Conservation (phyloP, 2,888 invertebrate species). For the Axea sp. region DNA sequence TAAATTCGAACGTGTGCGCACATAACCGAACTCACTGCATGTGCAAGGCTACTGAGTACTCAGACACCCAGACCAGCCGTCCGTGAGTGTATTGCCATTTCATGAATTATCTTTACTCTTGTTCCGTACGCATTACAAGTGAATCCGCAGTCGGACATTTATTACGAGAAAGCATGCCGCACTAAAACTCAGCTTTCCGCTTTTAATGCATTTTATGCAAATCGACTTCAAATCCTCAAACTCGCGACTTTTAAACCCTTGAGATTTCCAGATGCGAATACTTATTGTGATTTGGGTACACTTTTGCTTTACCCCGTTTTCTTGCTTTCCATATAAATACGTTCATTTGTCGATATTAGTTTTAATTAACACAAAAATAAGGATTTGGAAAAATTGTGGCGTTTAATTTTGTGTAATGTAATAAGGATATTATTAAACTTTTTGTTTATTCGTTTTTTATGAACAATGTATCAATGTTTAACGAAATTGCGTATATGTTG, state of each 20-base stretch:
- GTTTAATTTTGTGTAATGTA: too few species aligned
- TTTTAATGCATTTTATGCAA: conserved; percentile 50
- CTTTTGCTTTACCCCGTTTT: not conserved
- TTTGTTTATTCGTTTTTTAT: too few species aligned
- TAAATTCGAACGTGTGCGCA: conserved; percentile 28
- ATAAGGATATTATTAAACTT: too few species aligned
- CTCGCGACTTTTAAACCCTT: conserved; percentile 12
- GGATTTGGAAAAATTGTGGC: too few species aligned
- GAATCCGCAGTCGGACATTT: conserved; percentile 32
- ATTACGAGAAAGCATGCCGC: conserved; percentile 33
- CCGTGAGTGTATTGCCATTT: conserved; percentile 33
- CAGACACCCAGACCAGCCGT: conserved; percentile 9
- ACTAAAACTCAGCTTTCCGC: conserved; percentile 35
- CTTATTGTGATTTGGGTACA: not conserved
- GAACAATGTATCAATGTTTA: too few species aligned
- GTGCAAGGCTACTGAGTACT: conserved; percentile 38
- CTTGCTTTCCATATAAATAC: not conserved
- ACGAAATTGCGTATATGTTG: too few species aligned
- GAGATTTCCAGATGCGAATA: conserved; percentile 1
- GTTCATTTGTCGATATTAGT: too few species aligned
- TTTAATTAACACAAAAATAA: too few species aligned
- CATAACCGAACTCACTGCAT: conserved; percentile 16
- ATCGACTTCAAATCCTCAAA: conserved; percentile 24
- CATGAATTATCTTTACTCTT: conserved; percentile 47
- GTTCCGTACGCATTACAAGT: conserved; percentile 25